phyloP scores from a whole-genome alignment of 1,140 invertebrate genomes.

The Bursaphelenchus mucronatus region DNA sequence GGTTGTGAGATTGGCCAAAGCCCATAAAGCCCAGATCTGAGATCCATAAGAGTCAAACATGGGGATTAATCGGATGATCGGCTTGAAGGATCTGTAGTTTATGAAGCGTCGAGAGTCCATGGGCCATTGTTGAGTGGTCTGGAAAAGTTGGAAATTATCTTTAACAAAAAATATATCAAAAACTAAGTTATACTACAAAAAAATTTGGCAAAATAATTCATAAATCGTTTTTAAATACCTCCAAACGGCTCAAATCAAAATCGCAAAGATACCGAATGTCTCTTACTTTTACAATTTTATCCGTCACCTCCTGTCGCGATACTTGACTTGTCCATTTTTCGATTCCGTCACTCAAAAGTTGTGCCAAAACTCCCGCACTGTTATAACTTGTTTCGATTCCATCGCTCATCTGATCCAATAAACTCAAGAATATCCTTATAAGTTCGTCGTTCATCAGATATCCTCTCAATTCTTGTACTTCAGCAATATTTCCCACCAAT shows the following conservation, averaged over 20 bases:
- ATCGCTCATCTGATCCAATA: constrained; percentile 67
- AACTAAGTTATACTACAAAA: no score
- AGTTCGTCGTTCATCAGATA: constrained; percentile 79
- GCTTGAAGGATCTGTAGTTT: constrained; percentile 74
- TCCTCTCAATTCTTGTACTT: constrained; percentile 77
- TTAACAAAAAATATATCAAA: no score
- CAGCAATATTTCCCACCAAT: constrained; percentile 87
- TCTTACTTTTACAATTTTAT: constrained; percentile 68
- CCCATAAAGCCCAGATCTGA: constrained; percentile 69
- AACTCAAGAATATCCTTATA: constrained; percentile 70
- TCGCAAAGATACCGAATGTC: no score
- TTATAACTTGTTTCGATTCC: constrained; percentile 97
- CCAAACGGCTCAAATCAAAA: no score
- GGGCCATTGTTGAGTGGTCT: constrained; percentile 81
- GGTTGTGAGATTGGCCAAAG: constrained; percentile 82
- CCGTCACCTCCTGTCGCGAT: constrained; percentile 71
- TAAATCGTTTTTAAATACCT: no score
- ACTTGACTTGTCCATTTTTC: constrained; percentile 73
- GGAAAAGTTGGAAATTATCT: constrained; percentile 29
- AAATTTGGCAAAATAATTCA: no score
- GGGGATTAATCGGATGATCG: constrained; percentile 51
- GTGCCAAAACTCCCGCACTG: constrained; percentile 87
- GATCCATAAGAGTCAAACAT: constrained; percentile 47
- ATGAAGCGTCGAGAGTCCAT: constrained; percentile 81
- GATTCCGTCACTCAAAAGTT: constrained; percentile 85